phyloP scores from a whole-genome alignment of 2,797 vertebrate genomes.

The Oryzias dopingdopingensis region DNA sequence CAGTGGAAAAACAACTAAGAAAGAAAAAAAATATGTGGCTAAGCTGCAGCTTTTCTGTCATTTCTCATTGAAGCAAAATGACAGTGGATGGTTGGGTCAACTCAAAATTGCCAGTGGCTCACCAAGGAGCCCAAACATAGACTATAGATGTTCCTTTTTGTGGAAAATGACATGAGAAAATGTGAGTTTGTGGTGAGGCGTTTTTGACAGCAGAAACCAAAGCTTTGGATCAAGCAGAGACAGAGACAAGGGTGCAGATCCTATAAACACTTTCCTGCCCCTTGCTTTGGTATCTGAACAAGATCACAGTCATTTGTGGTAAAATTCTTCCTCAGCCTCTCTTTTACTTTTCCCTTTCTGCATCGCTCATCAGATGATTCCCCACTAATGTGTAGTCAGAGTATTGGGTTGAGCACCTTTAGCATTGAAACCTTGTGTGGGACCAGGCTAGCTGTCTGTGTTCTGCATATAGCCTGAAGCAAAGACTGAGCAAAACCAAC shows the following conservation, averaged over 20 bases:
- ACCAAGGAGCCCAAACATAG: slow-evolving; percentile 65
- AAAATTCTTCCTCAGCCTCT: slow-evolving; percentile 11
- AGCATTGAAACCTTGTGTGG: slow-evolving; percentile 59
- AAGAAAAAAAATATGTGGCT: slow-evolving; percentile 28
- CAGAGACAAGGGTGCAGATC: slow-evolving; percentile 13
- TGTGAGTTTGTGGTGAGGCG: slow-evolving; percentile 66
- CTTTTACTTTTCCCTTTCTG: slow-evolving; percentile 16
- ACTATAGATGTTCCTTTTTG: slow-evolving; percentile 52
- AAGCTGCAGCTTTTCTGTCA: slow-evolving; percentile 44
- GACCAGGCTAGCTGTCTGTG: slow-evolving; percentile 71
- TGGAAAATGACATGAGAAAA: slow-evolving; percentile 58
- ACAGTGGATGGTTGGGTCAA: slow-evolving; percentile 57
- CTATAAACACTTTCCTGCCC: not conserved
- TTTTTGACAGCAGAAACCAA: slow-evolving; percentile 51
- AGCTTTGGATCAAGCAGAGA: slow-evolving; percentile 30
- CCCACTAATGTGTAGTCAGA: slow-evolving; percentile 43
- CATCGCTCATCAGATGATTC: slow-evolving; percentile 23
- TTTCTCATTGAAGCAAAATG: slow-evolving; percentile 64
- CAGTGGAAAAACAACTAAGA: slow-evolving; percentile 10
- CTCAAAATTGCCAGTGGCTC: slow-evolving; percentile 52
- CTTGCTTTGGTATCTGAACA: slow-evolving; percentile 7
- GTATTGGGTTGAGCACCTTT: slow-evolving; percentile 61
- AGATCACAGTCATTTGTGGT: slow-evolving; percentile 1
- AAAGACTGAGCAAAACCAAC: slow-evolving; percentile 79
- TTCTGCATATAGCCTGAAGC: slow-evolving; percentile 78